Percentiles rank a stretch among this genome's conserved stretches.
Conservation (phyloP, 2,888 invertebrate genomes). For the Hemistola chrysoprasaria region DNA sequence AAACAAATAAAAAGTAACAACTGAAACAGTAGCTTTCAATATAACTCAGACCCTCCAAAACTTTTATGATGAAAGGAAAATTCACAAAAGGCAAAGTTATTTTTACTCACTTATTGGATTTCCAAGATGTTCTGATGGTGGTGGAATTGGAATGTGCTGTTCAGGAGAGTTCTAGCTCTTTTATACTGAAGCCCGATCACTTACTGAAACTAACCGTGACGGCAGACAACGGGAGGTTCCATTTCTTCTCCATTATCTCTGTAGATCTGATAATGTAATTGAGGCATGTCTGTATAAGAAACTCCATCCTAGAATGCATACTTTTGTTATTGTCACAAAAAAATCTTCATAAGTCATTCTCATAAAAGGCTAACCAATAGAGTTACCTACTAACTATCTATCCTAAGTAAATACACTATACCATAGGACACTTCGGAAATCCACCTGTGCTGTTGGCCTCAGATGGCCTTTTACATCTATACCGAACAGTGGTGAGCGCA, state of each 20-base stretch:
- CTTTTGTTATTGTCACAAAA: too few species aligned
- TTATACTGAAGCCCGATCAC: slow-evolving; percentile 51
- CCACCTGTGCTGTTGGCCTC: too few species aligned
- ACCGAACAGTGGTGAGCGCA: too few species aligned
- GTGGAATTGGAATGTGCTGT: slow-evolving; percentile 44
- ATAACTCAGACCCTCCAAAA: slow-evolving; percentile 10
- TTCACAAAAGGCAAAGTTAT: slow-evolving; percentile 12
- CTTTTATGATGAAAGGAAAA: slow-evolving; percentile 4
- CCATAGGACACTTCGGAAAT: too few species aligned
- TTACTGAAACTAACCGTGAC: slow-evolving; percentile 52
- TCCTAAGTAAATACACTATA: too few species aligned
- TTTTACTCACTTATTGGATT: slow-evolving; percentile 40
- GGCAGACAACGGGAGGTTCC: slow-evolving; percentile 42
- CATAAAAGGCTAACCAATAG: too few species aligned
- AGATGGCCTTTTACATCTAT: too few species aligned
- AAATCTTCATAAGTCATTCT: too few species aligned
- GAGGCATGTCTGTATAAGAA: slow-evolving; percentile 10
- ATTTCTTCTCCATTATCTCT: slow-evolving; percentile 48
- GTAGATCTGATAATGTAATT: slow-evolving; percentile 47
- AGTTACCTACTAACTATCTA: too few species aligned
- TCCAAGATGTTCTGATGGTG: slow-evolving; percentile 30
- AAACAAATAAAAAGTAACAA: neutral
- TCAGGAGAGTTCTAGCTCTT: slow-evolving; percentile 32
- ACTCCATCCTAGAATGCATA: too few species aligned
- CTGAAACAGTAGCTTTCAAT: slow-evolving; percentile 2